These are phyloP conservation scores for Pelobates fuscus DNA, from an alignment of 2,113 vertebrate genomes.

Conservation along the genomic window DNA sequence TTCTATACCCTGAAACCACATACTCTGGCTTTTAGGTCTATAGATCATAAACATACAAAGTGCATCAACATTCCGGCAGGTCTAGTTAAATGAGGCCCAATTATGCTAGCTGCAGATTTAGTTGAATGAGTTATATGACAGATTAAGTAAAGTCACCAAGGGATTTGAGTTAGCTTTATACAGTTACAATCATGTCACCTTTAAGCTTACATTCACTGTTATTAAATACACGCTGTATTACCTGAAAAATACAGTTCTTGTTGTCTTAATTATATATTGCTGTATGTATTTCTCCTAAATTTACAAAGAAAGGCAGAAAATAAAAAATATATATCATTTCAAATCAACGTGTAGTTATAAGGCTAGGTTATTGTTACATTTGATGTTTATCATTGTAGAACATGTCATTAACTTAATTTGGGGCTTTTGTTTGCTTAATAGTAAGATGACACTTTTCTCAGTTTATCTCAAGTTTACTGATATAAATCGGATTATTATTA, in stretches of 20 bases:
- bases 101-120: constrained; percentile 25
- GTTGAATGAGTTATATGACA: constrained; percentile 13
- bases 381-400: too few species aligned
- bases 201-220: constrained; percentile 55
- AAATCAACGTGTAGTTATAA: too few species aligned
- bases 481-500: too few species aligned
- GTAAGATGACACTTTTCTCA: too few species aligned
- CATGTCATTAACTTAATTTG: too few species aligned
- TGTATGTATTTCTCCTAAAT: neutral
- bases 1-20: constrained; percentile 69
- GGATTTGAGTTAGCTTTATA: neutral
- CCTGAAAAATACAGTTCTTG: neutral
- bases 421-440: too few species aligned
- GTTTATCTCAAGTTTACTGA: too few species aligned
- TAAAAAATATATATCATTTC: too few species aligned
- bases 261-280: neutral
- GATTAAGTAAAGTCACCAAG: neutral
- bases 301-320: too few species aligned
- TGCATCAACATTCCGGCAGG: constrained; percentile 64
- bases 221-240: neutral
- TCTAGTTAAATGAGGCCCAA: constrained; percentile 56
- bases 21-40: constrained; percentile 62
- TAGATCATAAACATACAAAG: constrained; percentile 62
- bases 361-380: too few species aligned
- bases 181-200: constrained; percentile 38